phyloP scores from a whole-genome alignment of 2,113 vertebrate species.

The Mionectes macconnelli region DNA sequence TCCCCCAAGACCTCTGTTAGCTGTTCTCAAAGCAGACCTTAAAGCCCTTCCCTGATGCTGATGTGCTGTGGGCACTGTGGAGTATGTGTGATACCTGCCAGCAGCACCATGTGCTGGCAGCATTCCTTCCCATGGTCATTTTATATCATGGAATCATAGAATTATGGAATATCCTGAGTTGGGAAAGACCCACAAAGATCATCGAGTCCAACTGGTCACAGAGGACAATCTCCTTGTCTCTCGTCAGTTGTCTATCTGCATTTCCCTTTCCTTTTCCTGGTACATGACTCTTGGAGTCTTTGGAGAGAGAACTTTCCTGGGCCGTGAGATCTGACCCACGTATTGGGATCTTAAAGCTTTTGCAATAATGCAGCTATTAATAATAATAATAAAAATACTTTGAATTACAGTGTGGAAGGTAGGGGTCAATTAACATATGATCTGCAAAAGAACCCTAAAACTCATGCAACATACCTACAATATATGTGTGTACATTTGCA shows the following conservation, averaged over 20 bases:
- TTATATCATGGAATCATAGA: neutral
- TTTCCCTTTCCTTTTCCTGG: neutral
- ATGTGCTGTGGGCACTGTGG: rapidly evolving
- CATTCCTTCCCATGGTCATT: neutral
- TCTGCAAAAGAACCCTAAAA: neutral
- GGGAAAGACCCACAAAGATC: neutral
- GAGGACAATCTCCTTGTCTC: neutral
- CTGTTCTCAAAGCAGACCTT: neutral
- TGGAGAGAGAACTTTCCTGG: neutral
- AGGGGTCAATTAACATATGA: neutral
- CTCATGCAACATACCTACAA: neutral
- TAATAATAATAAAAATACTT: neutral
- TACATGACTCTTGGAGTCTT: neutral
- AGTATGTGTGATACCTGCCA: neutral
- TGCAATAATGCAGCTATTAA: neutral
- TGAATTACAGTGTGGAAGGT: neutral
- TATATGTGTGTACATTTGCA: neutral
- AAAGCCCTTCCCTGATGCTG: rapidly evolving
- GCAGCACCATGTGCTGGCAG: neutral
- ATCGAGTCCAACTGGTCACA: neutral
- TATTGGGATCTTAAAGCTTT: neutral
- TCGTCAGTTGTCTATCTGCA: neutral
- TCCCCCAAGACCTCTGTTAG: neutral
- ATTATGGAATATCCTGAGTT: neutral
- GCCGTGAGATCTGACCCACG: neutral